Percentiles rank a stretch among this genome's conserved stretches.
Evolutionary conservation across 2,888 invertebrate genomes (phyloP).

Genomic region (Alsophila aescularia): DNA sequence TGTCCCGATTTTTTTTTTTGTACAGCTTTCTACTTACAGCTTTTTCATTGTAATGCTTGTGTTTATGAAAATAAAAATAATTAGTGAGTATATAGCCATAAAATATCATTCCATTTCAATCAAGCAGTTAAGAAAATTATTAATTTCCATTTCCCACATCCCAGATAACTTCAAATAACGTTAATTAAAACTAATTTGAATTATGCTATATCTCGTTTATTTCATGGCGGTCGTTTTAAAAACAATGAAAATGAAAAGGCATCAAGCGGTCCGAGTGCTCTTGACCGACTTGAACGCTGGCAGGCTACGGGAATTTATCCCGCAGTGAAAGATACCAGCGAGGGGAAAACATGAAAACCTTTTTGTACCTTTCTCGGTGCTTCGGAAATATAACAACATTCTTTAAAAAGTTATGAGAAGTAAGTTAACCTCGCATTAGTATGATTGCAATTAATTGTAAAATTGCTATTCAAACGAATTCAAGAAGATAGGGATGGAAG

Average conservation of each 20-base stretch:
- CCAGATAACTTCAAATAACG: constrained; percentile 2
- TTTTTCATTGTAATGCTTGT: no score
- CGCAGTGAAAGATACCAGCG: constrained; percentile 39
- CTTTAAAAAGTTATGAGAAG: neutral
- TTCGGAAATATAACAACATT: neutral
- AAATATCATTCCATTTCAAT: no score
- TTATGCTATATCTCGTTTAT: neutral
- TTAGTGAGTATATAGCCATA: no score
- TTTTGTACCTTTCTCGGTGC: constrained; percentile 14
- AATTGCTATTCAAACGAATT: no score
- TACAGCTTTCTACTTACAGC: no score
- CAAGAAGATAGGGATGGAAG: no score
- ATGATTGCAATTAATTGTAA: no score
- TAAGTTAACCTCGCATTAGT: neutral
- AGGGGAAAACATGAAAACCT: constrained; percentile 35
- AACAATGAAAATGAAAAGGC: constrained; percentile 60
- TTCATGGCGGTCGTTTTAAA: constrained; percentile 43
- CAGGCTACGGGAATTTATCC: constrained; percentile 44
- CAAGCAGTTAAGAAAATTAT: no score
- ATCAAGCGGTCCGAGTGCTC: constrained; percentile 47
- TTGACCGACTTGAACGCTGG: constrained; percentile 53
- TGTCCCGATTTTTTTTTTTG: no score
- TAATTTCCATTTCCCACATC: no score
- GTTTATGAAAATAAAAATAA: no score
- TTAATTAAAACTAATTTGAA: constrained; percentile 13